Evolutionary conservation across 2,113 vertebrate genomes (phyloP), one percentile per base, ranked within the genome.

Genomic region (Dasypus novemcinctus): DNA sequence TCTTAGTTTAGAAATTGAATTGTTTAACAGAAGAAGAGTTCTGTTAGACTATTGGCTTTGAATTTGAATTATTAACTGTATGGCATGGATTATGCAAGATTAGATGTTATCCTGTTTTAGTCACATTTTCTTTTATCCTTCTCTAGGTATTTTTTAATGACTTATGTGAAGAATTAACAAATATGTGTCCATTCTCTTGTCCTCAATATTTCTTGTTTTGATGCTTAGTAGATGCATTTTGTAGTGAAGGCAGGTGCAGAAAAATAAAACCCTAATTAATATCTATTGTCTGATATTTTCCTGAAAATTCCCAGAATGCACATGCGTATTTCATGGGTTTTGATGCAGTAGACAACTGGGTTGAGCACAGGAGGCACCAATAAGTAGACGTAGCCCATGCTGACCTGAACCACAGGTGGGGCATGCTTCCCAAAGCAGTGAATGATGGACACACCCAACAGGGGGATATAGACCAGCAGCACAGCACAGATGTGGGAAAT

Each of bases 311-410:
- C 13, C 2, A 81, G n/a, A 41, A 93, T 33, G 3, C n/a, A n/a
- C n/a, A n/a, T 15, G 57, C 0, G 61, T 84, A 5, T 83, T n/a
- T n/a, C n/a, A 46, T 46, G 43, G 43, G 43, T 46, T 9, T 46
- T 46, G 43, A 46, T 46, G 43, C 43, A 46, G 43, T 46, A 46
- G 43, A 9, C 43, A 46, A 5, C 43, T 46, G 43, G 43, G 36
- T 97, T 97, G 91, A 97, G 87, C 5, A 93, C 84, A 0, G 94
- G 97, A 25, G 97, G 96, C 20, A 97, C 49, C 43, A 97, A 69
- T 25, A 97, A 74, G 36, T 97, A 97, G 33, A 97, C 5, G 59
- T 95, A 92, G 14, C 94, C 93, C 83, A 97, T 80, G 21, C 88
- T 54, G 57, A 96, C 79, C 15, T 78, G 95, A 52, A 95, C n/a